Conservation (phyloP, 2,888 invertebrate genomes). For the Ceriagrion tenellum region DNA sequence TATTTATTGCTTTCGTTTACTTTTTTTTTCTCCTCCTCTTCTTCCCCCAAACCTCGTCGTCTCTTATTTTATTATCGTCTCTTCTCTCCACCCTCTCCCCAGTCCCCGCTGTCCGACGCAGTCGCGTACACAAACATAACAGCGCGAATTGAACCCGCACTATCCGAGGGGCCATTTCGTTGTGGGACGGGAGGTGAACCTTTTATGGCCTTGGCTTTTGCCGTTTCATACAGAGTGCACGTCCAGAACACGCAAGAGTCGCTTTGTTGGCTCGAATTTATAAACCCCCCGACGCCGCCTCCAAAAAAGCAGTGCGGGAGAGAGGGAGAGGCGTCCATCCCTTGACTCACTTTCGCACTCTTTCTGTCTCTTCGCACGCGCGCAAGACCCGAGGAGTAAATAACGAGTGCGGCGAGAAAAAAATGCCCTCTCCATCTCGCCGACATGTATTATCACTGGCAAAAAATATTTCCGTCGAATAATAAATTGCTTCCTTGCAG, state of each 20-base stretch:
- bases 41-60: not conserved
- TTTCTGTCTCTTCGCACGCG: not conserved
- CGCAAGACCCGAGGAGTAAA: not conserved
- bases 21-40: not conserved
- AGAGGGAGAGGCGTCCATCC: not conserved
- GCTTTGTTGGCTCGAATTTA: conserved; percentile 19
- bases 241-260: conserved; percentile 32
- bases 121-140: conserved; percentile 15
- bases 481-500: not conserved
- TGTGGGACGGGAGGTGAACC: not conserved
- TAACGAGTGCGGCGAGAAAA: not conserved
- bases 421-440: not conserved
- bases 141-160: not conserved
- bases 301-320: not conserved
- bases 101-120: conserved; percentile 11
- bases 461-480: not conserved
- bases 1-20: not conserved
- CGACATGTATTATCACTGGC: not conserved
- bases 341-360: not conserved
- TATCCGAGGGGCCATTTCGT: not conserved
- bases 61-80: not conserved
- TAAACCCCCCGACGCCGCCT: not conserved
- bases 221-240: conserved; percentile 19
- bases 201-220: not conserved
- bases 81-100: not conserved